A percentile compares a stretch with the other conserved stretches of the same genome.
Evolutionary conservation across 2,888 invertebrate genomes (phyloP).

Genomic region (Lottia scabra): DNA sequence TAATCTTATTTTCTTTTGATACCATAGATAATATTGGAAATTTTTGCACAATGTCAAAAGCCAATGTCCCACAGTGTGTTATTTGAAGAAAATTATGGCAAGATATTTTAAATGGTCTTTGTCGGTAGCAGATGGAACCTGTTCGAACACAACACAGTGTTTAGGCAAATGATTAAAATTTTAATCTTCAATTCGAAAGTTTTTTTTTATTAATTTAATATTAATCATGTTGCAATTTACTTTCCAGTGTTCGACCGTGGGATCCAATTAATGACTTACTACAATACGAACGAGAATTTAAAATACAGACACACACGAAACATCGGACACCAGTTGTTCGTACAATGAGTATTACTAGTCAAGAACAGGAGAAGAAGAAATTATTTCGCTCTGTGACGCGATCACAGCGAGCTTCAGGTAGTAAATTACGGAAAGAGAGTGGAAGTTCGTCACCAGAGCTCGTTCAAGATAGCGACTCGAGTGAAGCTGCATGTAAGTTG

Average conservation of each 20-base stretch:
- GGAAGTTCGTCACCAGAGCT: slow-evolving; percentile 50
- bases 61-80: no score
- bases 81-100: no score
- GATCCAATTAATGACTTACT: slow-evolving; percentile 85
- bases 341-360: slow-evolving; percentile 79
- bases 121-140: no score
- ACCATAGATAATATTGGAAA: no score
- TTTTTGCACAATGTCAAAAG: no score
- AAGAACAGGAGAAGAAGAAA: slow-evolving; percentile 63
- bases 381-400: slow-evolving; percentile 30
- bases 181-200: no score
- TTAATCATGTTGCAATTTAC: not conserved
- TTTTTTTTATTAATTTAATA: no score
- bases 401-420: slow-evolving; percentile 35
- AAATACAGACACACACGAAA: slow-evolving; percentile 82
- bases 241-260: slow-evolving; percentile 81
- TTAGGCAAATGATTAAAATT: no score
- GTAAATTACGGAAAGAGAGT: slow-evolving; percentile 46
- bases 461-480: slow-evolving; percentile 52
- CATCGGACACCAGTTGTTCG: slow-evolving; percentile 82
- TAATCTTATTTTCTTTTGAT: no score
- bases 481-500: slow-evolving; percentile 37
- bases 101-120: no score
- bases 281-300: slow-evolving; percentile 87
- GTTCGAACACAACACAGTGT: no score